These are phyloP conservation scores for Oreochromis grahami DNA, from an alignment of 2,797 vertebrate genomes.

Conservation along the genomic window DNA sequence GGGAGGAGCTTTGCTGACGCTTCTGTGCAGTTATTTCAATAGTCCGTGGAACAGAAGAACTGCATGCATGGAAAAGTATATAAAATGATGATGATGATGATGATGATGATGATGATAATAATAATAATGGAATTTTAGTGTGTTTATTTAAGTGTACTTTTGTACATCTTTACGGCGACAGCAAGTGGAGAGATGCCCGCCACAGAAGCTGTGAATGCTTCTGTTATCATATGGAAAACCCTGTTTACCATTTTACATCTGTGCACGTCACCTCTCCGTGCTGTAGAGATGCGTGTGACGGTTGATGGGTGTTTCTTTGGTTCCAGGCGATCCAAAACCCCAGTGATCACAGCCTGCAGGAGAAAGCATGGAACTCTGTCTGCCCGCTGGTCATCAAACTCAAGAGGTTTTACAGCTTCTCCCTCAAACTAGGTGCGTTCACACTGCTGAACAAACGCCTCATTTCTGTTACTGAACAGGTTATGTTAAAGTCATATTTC, in stretches of 20 bases:
- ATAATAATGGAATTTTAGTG: neutral
- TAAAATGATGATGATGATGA: no score
- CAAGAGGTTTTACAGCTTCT: constrained; percentile 97
- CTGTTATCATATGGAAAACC: neutral
- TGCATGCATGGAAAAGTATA: neutral
- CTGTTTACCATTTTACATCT: neutral
- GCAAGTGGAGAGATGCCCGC: neutral
- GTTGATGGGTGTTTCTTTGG: neutral
- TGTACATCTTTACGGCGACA: neutral
- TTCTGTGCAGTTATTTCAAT: neutral
- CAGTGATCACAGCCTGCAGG: constrained; percentile 88
- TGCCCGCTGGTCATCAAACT: constrained; percentile 95
- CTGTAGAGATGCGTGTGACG: neutral
- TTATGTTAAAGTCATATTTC: neutral
- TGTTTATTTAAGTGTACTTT: neutral
- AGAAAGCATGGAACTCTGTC: constrained; percentile 94
- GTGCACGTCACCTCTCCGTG: neutral
- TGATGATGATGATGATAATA: neutral
- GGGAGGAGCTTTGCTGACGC: accelerated
- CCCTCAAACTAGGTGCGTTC: constrained; percentile 85
- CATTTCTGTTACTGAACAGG: neutral
- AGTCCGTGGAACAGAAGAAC: neutral
- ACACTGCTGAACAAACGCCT: no score
- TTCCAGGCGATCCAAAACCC: constrained; percentile 96
- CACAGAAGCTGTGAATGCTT: accelerated